phyloP scores from a whole-genome alignment of 2,888 invertebrate species.

The Vesta saturnalis region DNA sequence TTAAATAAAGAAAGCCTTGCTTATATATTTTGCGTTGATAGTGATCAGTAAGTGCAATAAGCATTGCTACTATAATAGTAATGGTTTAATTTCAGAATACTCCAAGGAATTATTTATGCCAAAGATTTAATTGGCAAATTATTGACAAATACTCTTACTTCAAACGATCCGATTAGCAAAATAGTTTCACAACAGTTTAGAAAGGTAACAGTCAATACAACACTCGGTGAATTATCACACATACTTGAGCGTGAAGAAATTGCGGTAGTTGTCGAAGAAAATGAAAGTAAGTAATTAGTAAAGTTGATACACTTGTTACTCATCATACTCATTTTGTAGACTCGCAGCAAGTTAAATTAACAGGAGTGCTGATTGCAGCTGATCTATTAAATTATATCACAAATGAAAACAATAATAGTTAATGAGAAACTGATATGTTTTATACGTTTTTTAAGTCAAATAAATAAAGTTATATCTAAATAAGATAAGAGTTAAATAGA shows the following conservation, averaged over 20 bases:
- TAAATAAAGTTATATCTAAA: no score
- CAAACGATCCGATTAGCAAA: constrained; percentile 71
- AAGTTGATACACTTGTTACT: neutral
- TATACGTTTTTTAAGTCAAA: no score
- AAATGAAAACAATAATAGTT: no score
- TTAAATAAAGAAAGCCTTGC: no score
- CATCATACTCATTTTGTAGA: neutral
- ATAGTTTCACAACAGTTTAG: constrained; percentile 78
- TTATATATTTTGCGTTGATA: no score
- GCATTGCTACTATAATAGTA: no score
- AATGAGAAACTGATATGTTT: no score
- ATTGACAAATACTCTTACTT: constrained; percentile 69
- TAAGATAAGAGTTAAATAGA: no score
- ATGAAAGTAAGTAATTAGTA: neutral
- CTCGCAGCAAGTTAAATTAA: neutral
- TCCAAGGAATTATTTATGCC: constrained; percentile 76
- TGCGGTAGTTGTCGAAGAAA: constrained; percentile 70
- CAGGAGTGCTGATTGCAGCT: neutral
- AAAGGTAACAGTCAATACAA: constrained; percentile 72
- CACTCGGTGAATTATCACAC: constrained; percentile 78
- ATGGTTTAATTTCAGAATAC: constrained; percentile 59
- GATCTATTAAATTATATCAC: neutral
- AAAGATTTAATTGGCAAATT: constrained; percentile 75
- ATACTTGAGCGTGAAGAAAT: constrained; percentile 84
- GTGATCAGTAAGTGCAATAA: no score